Conservation (phyloP, 2,888 invertebrate genomes). For the Lasioglossum calceatum region DNA sequence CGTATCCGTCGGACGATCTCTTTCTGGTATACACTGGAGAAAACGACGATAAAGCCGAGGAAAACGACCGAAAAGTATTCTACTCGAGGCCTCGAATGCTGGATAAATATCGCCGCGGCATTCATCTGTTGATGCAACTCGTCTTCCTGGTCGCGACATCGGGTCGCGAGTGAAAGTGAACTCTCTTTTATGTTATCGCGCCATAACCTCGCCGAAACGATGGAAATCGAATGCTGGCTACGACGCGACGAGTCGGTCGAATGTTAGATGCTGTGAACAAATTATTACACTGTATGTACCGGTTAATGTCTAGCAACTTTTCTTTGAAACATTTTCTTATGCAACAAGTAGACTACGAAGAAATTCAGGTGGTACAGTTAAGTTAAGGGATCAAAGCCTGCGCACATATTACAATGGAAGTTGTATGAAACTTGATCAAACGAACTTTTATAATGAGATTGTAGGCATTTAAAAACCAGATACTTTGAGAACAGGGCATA, state of each 20-base stretch:
- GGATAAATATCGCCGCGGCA: conserved; percentile 61
- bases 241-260: conserved; percentile 16
- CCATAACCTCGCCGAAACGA: conserved; percentile 64
- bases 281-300: no score
- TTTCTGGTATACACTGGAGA: conserved; percentile 26
- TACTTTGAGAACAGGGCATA: no score
- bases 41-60: conserved; percentile 20
- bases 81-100: conserved; percentile 61
- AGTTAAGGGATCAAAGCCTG: no score
- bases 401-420: no score
- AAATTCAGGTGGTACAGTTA: no score
- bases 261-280: background rate
- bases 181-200: conserved; percentile 69
- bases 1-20: background rate
- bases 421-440: no score
- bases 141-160: conserved; percentile 77
- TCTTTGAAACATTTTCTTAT: no score
- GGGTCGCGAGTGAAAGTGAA: conserved; percentile 79
- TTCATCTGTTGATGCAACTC: conserved; percentile 72
- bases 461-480: no score
- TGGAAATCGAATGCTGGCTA: conserved; percentile 72
- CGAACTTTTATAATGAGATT: no score
- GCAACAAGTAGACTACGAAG: no score
- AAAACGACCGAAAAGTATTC: background rate
- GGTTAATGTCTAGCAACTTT: no score